These are phyloP conservation scores for Muscicapa comitata DNA, from an alignment of 2,797 vertebrate genomes.

Conservation along the genomic window DNA sequence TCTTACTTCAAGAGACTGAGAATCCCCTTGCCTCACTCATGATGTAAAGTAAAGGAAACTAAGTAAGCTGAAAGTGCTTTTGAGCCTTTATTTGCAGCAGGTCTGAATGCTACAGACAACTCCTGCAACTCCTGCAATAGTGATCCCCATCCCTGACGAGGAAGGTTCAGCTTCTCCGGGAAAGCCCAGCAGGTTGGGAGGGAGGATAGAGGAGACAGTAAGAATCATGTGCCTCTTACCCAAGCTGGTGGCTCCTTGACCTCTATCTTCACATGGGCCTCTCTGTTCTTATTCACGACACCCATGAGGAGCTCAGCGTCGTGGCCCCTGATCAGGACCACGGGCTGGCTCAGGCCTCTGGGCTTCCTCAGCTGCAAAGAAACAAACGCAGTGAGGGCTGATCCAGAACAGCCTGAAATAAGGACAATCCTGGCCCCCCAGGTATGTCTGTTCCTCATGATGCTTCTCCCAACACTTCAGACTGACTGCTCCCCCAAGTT, in stretches of 20 bases:
- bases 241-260: slow-evolving; percentile 83
- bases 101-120: neutral
- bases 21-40: neutral
- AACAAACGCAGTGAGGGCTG: neutral
- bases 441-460: accelerated
- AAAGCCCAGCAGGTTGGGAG: neutral
- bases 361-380: slow-evolving; percentile 81
- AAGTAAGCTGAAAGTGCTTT: neutral
- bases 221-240: slow-evolving; percentile 76
- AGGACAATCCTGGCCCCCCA: accelerated
- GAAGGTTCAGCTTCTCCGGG: neutral
- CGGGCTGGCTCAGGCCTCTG: slow-evolving; percentile 83
- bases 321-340: slow-evolving; percentile 87
- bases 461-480: neutral
- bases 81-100: neutral
- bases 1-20: neutral
- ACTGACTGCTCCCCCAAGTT: neutral
- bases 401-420: neutral
- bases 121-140: neutral
- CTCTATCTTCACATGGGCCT: slow-evolving; percentile 90
- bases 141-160: neutral
- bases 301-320: slow-evolving; percentile 90
- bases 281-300: slow-evolving; percentile 94
- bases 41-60: neutral
- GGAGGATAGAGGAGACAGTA: neutral